A percentile compares a stretch with the other conserved stretches of the same genome.
These are phyloP conservation scores for Gymnogyps californianus DNA, from an alignment of 2,113 vertebrate species.

Conservation along the genomic window DNA sequence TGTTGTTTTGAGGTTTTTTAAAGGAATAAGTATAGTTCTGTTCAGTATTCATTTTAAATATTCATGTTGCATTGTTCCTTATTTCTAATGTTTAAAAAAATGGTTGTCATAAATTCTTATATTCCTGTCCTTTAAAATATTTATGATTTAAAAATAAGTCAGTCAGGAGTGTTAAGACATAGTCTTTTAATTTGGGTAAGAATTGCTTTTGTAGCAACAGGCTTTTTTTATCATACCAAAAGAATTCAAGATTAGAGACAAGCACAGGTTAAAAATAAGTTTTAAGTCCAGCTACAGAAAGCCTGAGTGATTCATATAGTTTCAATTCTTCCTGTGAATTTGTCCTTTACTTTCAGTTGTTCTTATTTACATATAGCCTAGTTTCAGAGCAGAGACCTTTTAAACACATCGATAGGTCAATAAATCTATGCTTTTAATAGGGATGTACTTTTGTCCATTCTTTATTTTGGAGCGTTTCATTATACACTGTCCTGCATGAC, in stretches of 20 bases:
- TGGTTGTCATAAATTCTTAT: neutral
- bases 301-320: neutral
- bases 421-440: slow-evolving; percentile 73
- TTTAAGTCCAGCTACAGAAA: neutral
- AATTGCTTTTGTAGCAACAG: neutral
- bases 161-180: neutral
- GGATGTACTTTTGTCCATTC: slow-evolving; percentile 56
- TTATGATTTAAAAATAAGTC: neutral
- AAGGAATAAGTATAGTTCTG: neutral
- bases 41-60: neutral
- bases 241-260: neutral
- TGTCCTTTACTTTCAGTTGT: slow-evolving; percentile 56
- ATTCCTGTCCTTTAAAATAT: neutral
- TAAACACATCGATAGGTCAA: slow-evolving; percentile 64
- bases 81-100: neutral
- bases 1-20: neutral
- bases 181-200: neutral
- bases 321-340: slow-evolving; percentile 19
- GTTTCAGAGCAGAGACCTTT: slow-evolving; percentile 69
- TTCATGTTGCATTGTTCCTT: neutral
- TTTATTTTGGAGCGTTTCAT: slow-evolving; percentile 52
- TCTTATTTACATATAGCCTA: slow-evolving; percentile 70
- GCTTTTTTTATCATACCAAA: neutral
- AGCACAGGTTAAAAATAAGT: slow-evolving; percentile 3
- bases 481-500: slow-evolving; percentile 36